Conservation (phyloP, 2,888 invertebrate species). For the Synergus umbraculus region DNA sequence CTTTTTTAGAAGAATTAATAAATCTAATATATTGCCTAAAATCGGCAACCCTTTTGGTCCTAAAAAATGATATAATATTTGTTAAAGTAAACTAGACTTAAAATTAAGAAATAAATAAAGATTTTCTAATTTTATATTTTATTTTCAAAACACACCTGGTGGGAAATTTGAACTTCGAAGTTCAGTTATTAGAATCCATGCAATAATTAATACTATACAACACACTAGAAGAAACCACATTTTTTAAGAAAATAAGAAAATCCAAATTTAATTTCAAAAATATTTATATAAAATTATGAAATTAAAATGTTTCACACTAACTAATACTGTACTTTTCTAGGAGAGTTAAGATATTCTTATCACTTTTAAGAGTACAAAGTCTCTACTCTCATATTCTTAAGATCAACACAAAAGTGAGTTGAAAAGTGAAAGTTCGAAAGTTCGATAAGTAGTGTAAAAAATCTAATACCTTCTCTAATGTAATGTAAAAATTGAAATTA, state of each 20-base stretch:
- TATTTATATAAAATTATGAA: not conserved
- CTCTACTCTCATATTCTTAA: not conserved
- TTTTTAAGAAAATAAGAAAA: constrained; percentile 5
- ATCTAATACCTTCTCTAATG: no score
- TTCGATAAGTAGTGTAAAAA: not conserved
- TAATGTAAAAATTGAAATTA: no score
- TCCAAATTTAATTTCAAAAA: not conserved
- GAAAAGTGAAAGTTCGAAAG: not conserved
- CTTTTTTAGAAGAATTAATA: constrained; percentile 72
- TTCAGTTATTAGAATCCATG: constrained; percentile 57
- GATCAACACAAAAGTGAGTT: not conserved
- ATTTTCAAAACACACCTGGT: constrained; percentile 61
- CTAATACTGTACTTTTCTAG: not conserved
- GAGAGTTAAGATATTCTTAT: not conserved
- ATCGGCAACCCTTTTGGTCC: constrained; percentile 80
- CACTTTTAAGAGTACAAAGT: not conserved
- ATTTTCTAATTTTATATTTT: no score
- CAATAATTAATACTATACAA: constrained; percentile 51
- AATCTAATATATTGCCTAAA: constrained; percentile 78
- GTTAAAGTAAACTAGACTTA: not conserved
- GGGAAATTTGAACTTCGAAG: constrained; percentile 60
- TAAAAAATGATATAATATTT: constrained; percentile 61
- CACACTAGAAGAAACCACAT: constrained; percentile 66
- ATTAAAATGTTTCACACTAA: not conserved
- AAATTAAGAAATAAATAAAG: not conserved